Conservation (phyloP, 2,797 vertebrate genomes). For the Aphelocoma californica region DNA sequence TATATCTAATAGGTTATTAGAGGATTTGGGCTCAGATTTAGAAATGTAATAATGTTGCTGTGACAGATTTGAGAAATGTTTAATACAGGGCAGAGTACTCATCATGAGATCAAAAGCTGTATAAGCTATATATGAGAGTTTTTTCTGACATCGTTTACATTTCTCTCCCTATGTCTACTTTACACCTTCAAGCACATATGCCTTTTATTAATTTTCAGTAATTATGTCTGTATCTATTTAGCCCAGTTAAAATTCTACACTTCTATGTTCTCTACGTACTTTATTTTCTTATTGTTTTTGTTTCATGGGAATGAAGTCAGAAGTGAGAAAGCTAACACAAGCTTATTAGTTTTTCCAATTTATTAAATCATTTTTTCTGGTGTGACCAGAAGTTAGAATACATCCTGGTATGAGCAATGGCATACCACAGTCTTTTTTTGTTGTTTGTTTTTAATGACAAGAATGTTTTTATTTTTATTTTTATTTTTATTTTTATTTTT, state of each 20-base stretch:
- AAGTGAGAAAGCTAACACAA: not conserved
- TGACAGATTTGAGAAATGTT: not conserved
- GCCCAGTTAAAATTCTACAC: not conserved
- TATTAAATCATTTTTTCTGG: not conserved
- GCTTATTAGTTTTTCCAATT: not conserved
- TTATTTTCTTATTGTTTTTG: not conserved
- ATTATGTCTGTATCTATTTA: not conserved
- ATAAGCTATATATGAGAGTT: not conserved
- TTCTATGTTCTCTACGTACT: not conserved
- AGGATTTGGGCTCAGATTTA: not conserved
- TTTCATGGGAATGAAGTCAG: not conserved
- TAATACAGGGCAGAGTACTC: not conserved
- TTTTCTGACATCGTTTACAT: not conserved
- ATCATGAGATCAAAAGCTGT: not conserved
- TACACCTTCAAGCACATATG: not conserved
- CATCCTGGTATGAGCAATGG: not conserved
- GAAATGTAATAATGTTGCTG: not conserved
- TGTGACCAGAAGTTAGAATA: not conserved
- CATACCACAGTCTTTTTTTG: fast-evolving
- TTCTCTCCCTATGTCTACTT: not conserved
- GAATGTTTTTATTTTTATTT: not conserved
- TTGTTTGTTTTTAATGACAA: too few relatives aligned
- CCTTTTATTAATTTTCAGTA: not conserved
- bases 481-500: too few relatives aligned
- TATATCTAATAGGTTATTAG: not conserved